Percentiles rank a stretch among this genome's conserved stretches.
These are phyloP conservation scores for Volucella inflata DNA, from an alignment of 2,888 invertebrate genomes.

Conservation along the genomic window DNA sequence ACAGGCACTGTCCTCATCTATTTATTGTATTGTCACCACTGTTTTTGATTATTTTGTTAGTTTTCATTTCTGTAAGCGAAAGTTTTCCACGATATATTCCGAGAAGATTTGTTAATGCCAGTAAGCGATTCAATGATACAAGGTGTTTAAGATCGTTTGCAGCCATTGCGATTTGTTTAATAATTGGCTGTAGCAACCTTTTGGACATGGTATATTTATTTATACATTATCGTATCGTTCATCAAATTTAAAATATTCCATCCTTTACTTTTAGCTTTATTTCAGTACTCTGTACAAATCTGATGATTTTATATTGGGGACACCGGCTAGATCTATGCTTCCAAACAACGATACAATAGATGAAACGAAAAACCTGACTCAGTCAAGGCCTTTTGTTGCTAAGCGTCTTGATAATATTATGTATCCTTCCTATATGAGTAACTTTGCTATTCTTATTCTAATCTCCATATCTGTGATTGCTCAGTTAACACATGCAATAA, in stretches of 20 bases:
- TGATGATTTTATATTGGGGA: constrained; percentile 78
- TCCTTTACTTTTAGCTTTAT: constrained; percentile 75
- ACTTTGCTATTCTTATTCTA: constrained; percentile 88
- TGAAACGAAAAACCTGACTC: constrained; percentile 45
- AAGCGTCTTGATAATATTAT: constrained; percentile 65
- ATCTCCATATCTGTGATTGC: constrained; percentile 89
- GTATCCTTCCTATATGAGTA: constrained; percentile 90
- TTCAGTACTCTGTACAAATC: constrained; percentile 77
- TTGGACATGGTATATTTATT: constrained; percentile 85
- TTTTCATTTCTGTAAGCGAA: constrained; percentile 83
- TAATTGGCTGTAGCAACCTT: constrained; percentile 86
- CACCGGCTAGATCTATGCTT: constrained; percentile 8
- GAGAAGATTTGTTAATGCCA: constrained; percentile 84
- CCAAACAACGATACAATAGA: constrained; percentile 44
- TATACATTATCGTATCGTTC: constrained; percentile 47
- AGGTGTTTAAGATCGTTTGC: constrained; percentile 85
- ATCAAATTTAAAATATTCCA: not conserved
- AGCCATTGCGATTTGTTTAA: constrained; percentile 85
- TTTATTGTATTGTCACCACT: constrained; percentile 81
- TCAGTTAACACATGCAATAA: constrained; percentile 89
- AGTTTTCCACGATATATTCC: constrained; percentile 83
- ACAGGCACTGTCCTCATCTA: constrained; percentile 81
- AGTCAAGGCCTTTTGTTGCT: constrained; percentile 7
- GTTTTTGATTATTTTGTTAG: constrained; percentile 81
- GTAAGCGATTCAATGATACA: constrained; percentile 85